Conservation (phyloP, 2,113 vertebrate genomes). For the Oplegnathus fasciatus region DNA sequence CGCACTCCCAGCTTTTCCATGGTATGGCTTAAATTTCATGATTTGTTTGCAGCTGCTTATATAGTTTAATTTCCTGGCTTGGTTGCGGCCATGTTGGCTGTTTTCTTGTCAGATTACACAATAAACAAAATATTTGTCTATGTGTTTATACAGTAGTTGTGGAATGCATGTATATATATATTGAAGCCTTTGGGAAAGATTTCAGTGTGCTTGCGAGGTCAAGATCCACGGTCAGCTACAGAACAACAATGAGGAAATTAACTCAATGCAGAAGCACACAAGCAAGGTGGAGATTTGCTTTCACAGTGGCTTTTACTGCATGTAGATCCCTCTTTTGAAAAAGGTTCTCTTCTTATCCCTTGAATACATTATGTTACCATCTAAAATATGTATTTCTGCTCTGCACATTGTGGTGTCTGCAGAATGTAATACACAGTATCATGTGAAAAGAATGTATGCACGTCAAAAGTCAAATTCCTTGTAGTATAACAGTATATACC, state of each 20-base stretch:
- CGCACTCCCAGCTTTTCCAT: not conserved
- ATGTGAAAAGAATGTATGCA: constrained; percentile 29
- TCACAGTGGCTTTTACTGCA: constrained; percentile 6
- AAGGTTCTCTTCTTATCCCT: not conserved
- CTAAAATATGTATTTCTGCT: constrained; percentile 6
- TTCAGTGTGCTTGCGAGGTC: constrained; percentile 18
- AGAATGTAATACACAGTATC: constrained; percentile 10
- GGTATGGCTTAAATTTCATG: not conserved
- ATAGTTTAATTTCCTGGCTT: constrained; percentile 6
- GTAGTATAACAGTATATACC: not conserved
- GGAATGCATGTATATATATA: not conserved
- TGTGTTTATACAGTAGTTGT: constrained; percentile 10
- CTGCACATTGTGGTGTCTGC: not conserved
- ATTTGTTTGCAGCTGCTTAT: constrained; percentile 9
- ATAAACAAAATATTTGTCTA: not conserved
- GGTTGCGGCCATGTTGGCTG: not conserved
- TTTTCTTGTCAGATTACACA: constrained; percentile 9
- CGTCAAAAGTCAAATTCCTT: not conserved
- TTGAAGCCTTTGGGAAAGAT: constrained; percentile 2
- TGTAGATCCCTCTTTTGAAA: constrained; percentile 16
- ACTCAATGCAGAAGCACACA: not conserved
- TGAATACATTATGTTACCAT: not conserved
- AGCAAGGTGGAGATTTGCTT: not conserved
- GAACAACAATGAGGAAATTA: not conserved
- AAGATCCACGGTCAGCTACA: not conserved